phyloP scores from a whole-genome alignment of 64 coral and sea anemone genomes.

The Pachyseris speciosa region DNA sequence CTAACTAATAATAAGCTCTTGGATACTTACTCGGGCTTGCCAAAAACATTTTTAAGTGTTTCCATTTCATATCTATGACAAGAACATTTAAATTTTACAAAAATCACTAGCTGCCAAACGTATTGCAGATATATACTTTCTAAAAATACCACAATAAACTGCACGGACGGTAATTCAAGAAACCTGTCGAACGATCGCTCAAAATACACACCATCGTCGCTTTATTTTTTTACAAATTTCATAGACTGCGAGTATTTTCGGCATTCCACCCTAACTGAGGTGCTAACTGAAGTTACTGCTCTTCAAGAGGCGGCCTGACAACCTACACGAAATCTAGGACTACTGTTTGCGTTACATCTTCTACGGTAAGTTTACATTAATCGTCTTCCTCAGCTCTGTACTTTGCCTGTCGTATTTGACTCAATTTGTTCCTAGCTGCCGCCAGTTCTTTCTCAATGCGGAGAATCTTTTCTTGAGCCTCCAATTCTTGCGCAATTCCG shows the following conservation, averaged over 20 bases:
- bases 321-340: background rate
- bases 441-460: conserved; percentile 90
- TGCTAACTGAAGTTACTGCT: background rate
- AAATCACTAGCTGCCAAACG: too few relatives aligned
- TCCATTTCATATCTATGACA: too few relatives aligned
- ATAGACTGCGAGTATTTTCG: background rate
- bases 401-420: conserved; percentile 85
- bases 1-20: too few relatives aligned
- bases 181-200: background rate
- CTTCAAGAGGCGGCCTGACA: background rate
- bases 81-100: too few relatives aligned
- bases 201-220: background rate
- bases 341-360: background rate
- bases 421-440: conserved; percentile 73
- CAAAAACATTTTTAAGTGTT: too few relatives aligned
- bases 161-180: background rate
- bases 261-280: background rate
- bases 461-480: conserved; percentile 93
- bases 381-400: conserved; percentile 90
- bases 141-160: background rate
- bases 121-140: background rate
- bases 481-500: conserved; percentile 92
- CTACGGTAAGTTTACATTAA: background rate
- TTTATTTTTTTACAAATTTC: background rate
- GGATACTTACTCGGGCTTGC: too few relatives aligned